phyloP scores from a whole-genome alignment of 37 sponge, comb jelly and placozoan species.

The Theonella swinhoei region DNA sequence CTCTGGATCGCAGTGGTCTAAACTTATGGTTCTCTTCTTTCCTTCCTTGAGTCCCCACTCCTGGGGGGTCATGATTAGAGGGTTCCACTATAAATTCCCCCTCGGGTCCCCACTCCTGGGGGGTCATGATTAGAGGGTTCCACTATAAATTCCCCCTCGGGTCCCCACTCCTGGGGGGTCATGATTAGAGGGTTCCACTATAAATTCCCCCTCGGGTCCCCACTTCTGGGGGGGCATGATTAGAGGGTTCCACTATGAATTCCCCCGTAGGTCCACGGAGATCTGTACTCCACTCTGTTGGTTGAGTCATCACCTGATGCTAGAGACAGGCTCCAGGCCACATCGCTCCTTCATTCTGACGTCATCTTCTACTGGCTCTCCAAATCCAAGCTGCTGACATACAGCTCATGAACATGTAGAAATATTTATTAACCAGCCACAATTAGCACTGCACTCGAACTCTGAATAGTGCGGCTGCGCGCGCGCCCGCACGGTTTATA shows the following conservation, averaged over 20 bases:
- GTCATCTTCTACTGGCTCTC: not conserved
- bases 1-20: not conserved
- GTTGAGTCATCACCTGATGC: not conserved
- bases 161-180: not conserved
- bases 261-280: not conserved
- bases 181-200: no score
- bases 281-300: not conserved
- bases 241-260: not conserved
- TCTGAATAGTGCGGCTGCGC: not conserved
- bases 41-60: not conserved
- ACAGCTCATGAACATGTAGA: no score
- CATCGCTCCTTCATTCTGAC: slow-evolving; percentile 2
- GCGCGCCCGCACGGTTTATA: not conserved
- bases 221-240: no score
- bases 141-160: not conserved
- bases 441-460: no score
- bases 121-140: no score
- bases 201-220: not conserved
- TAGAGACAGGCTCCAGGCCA: not conserved
- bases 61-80: no score
- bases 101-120: not conserved
- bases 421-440: no score
- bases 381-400: not conserved
- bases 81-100: no score
- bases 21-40: not conserved